phyloP scores from a whole-genome alignment of 2,113 vertebrate genomes.

The Misgurnus anguillicaudatus region DNA sequence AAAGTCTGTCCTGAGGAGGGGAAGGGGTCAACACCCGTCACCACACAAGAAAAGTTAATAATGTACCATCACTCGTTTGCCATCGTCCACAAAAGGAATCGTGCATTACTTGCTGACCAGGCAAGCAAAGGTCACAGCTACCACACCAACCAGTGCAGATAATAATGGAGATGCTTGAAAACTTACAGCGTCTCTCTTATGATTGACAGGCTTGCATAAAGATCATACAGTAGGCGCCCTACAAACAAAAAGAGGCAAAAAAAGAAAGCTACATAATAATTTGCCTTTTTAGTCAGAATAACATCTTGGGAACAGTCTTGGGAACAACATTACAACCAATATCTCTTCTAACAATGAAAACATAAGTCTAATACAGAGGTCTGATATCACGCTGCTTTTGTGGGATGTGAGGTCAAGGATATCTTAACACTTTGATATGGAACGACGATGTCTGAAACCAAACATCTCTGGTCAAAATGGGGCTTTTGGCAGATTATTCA shows the following conservation, averaged over 20 bases:
- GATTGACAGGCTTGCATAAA: constrained; percentile 50
- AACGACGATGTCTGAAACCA: constrained; percentile 11
- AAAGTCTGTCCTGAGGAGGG: constrained; percentile 51
- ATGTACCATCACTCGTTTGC: constrained; percentile 53
- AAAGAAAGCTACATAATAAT: constrained; percentile 42
- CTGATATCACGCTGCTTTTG: neutral
- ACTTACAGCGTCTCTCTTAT: constrained; percentile 59
- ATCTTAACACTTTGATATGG: constrained; percentile 1
- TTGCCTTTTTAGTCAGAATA: constrained; percentile 28
- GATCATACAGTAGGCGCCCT: constrained; percentile 57
- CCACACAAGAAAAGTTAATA: constrained; percentile 53
- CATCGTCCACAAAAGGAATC: constrained; percentile 53
- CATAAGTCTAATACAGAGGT: neutral
- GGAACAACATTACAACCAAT: neutral
- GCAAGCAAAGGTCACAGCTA: constrained; percentile 55
- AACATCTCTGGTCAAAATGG: neutral
- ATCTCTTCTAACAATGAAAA: neutral
- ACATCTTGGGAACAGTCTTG: neutral
- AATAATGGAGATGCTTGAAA: constrained; percentile 52
- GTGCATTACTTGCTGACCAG: constrained; percentile 55
- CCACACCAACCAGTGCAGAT: constrained; percentile 60
- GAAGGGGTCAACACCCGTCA: constrained; percentile 48
- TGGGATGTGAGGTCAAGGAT: neutral
- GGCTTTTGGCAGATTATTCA: constrained; percentile 17
- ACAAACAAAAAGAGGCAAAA: constrained; percentile 58